Conservation (phyloP, 2,888 invertebrate species). For the Cephus runcator region DNA sequence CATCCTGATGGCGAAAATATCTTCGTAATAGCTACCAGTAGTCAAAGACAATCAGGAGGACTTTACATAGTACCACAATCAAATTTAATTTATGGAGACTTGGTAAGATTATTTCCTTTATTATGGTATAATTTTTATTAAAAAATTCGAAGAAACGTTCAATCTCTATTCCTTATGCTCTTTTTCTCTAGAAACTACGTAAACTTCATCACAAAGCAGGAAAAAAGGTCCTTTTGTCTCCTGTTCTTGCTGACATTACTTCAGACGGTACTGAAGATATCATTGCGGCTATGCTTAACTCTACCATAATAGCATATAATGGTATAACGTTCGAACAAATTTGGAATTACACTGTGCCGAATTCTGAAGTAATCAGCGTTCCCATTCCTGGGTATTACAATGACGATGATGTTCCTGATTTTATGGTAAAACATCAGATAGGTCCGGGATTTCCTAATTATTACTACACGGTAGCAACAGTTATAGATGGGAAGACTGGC, state of each 20-base stretch:
- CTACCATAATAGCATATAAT: constrained; percentile 78
- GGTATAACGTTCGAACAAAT: constrained; percentile 74
- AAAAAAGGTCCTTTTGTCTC: constrained; percentile 76
- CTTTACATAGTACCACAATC: constrained; percentile 74
- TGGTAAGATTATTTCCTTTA: constrained; percentile 52
- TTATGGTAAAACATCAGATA: constrained; percentile 77
- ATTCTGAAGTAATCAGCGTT: constrained; percentile 78
- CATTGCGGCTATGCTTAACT: constrained; percentile 78
- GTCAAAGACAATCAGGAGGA: constrained; percentile 77
- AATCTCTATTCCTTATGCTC: background rate
- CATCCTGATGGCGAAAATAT: constrained; percentile 72
- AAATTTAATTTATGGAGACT: constrained; percentile 67
- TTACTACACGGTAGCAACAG: constrained; percentile 75
- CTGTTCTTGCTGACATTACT: constrained; percentile 78
- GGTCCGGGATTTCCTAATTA: constrained; percentile 80
- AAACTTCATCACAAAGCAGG: constrained; percentile 70
- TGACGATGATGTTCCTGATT: constrained; percentile 80
- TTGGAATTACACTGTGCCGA: constrained; percentile 79
- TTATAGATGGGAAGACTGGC: constrained; percentile 72
- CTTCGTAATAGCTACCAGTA: constrained; percentile 79
- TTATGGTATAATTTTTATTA: constrained; percentile 1
- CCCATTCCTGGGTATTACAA: constrained; percentile 84
- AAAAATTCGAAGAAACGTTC: background rate
- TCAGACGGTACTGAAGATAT: constrained; percentile 79
- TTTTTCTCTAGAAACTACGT: constrained; percentile 65